phyloP scores from a whole-genome alignment of 2,113 vertebrate genomes.

The Anser brachyrhynchus region DNA sequence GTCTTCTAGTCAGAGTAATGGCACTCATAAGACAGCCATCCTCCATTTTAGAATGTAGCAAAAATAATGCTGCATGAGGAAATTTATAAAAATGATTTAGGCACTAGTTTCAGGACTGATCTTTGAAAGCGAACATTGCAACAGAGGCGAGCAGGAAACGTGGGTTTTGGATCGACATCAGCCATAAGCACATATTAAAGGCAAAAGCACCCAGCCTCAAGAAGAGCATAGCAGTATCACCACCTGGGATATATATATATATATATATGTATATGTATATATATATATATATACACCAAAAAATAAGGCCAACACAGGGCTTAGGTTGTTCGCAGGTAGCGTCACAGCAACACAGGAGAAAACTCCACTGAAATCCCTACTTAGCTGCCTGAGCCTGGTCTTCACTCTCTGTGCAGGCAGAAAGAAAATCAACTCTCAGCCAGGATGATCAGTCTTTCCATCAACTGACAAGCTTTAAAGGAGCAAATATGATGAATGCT shows the following conservation, averaged over 20 bases:
- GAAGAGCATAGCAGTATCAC: not conserved
- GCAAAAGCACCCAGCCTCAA: not conserved
- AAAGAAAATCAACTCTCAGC: not conserved
- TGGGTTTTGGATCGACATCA: too few species aligned
- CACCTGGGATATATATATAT: not conserved
- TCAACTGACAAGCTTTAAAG: not conserved
- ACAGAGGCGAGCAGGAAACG: not conserved
- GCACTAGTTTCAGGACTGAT: not conserved
- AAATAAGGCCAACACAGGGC: not conserved
- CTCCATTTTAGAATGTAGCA: not conserved
- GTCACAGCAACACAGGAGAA: fast-evolving
- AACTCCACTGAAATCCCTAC: not conserved
- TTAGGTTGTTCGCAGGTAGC: not conserved
- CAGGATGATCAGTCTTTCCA: not conserved
- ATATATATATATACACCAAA: not conserved
- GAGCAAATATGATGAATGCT: not conserved
- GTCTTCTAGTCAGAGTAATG: too few species aligned
- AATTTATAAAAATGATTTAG: not conserved
- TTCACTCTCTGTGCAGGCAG: not conserved
- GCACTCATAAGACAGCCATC: fast-evolving
- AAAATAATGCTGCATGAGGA: not conserved
- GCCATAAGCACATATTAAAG: not conserved
- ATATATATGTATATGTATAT: not conserved
- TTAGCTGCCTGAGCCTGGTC: not conserved
- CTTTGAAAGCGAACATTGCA: not conserved